Evolutionary conservation across 2,888 invertebrate genomes (phyloP).

Genomic region (Pristionchus mayeri): DNA sequence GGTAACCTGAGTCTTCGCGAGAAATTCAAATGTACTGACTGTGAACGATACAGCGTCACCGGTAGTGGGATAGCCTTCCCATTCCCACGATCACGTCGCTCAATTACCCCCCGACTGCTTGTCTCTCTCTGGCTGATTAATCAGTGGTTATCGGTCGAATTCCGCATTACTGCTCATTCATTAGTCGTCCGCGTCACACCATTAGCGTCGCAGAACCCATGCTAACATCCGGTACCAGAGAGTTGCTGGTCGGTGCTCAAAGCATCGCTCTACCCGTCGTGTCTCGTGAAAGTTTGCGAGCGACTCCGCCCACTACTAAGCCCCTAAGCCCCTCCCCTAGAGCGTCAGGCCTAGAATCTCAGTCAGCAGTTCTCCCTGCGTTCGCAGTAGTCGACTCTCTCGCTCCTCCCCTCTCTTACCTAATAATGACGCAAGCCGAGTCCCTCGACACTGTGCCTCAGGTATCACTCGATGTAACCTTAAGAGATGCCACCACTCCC

Average conservation of each 20-base stretch:
- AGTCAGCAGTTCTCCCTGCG: conserved; percentile 8
- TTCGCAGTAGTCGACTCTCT: background rate
- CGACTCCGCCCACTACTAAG: no score
- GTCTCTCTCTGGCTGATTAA: no score
- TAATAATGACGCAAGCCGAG: background rate
- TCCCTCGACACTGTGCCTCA: background rate
- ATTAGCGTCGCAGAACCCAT: background rate
- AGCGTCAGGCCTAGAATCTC: conserved; percentile 4
- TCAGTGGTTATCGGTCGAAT: no score
- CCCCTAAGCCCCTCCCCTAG: background rate
- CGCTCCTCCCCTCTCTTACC: background rate
- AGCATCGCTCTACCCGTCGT: background rate
- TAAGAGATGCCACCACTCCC: no score
- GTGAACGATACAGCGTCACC: no score
- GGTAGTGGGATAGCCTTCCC: no score
- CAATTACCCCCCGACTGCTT: no score
- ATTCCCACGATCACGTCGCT: no score
- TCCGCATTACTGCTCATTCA: no score
- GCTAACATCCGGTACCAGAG: background rate
- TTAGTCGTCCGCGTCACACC: conserved; percentile 1
- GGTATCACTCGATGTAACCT: no score
- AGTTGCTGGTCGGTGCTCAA: background rate
- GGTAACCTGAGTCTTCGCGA: conserved; percentile 6
- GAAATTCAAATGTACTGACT: background rate
- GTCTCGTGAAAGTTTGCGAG: no score